Conservation (phyloP, 1,140 invertebrate genomes). For the Rhagoletis pomonella region DNA sequence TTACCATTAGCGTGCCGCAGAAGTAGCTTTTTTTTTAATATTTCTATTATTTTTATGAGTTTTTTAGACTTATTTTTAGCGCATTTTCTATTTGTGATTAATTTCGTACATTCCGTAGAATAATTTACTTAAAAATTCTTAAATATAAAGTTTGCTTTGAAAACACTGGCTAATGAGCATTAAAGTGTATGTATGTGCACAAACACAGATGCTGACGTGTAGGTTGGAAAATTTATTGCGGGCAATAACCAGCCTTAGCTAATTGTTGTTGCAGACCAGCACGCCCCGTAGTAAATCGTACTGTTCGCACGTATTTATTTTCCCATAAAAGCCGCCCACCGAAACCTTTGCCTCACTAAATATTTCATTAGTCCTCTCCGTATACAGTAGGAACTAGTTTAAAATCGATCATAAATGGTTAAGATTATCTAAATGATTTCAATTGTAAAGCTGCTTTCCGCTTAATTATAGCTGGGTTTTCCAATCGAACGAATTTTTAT, state of each 20-base stretch:
- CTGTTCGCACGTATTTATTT: too few species aligned
- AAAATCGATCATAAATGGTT: too few species aligned
- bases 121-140: background rate
- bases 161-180: background rate
- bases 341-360: too few species aligned
- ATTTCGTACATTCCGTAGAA: background rate
- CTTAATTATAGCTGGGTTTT: background rate
- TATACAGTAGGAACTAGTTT: too few species aligned
- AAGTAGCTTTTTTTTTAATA: background rate
- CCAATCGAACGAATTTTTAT: background rate
- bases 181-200: background rate
- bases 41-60: too few species aligned
- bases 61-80: background rate
- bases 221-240: background rate
- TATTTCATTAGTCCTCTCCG: too few species aligned
- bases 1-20: too few species aligned
- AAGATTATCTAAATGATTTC: too few species aligned
- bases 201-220: too few species aligned
- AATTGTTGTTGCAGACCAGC: background rate
- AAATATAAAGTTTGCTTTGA: background rate
- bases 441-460: background rate
- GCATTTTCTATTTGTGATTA: background rate
- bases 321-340: too few species aligned
- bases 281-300: too few species aligned
- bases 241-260: background rate